Evolutionary conservation across 2,888 invertebrate genomes (phyloP), one percentile per base, ranked within the genome.

Genomic region (Eudasyphora cyanicolor): DNA sequence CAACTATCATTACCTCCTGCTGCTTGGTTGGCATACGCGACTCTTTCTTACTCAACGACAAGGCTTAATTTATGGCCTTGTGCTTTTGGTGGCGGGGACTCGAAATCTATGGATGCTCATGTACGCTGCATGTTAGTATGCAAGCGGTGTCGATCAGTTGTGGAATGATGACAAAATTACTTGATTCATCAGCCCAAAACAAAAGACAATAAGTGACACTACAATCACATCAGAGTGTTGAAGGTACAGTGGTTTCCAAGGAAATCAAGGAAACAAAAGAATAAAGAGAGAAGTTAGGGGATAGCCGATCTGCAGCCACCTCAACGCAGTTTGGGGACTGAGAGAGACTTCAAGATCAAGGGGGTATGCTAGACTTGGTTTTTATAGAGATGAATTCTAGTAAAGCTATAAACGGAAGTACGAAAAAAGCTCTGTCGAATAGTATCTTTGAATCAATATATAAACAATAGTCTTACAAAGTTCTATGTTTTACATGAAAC

Each of bases 151-250:
- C 67, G 35, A 64, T 24, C 67, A 42, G 67, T 42, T 24, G 19
- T 12, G 67, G 67, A 67, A 67, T 67, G 35, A 67, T 67, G 67
- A 67, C 67, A 67, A 67, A 67, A 67, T 67, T 67, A 67, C 67
- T 67, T 67, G 67, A 38, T 17, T 67, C 67, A 67, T 38, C 67
- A 67, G 38, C 38, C 27, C 38, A 64, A 60, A 60, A 60, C 32
- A 60, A 60, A 32, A 14, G 60, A 60, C 60, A 60, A 60, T 60
- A 60, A 60, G 60, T 60, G 60, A 60, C 60, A 60, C 60, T n/a
- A 57, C 60, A 60, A 60, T 60, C 60, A 60, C 60, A 60, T 29
- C 60, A 32, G 45, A 60, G 12, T 21, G 54, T 1, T 14, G n/a
- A 7, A 3, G 14, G 27, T 1, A 60, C 60, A 60, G 60, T 60